Conservation (phyloP, 2,113 vertebrate genomes). For the Cephalopterus ornatus region DNA sequence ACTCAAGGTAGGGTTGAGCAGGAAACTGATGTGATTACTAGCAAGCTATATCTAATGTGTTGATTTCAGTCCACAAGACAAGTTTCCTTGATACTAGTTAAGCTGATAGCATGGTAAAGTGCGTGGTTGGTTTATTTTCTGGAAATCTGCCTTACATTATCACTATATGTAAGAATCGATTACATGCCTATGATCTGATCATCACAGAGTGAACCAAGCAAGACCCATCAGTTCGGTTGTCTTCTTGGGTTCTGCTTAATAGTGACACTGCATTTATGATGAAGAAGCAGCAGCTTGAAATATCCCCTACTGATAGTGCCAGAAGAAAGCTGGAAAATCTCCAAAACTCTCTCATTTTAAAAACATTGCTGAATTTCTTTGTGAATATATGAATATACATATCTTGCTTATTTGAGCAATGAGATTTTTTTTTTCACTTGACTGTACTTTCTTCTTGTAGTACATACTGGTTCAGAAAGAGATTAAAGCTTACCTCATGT, state of each 20-base stretch:
- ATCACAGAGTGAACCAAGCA: neutral
- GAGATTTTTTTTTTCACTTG: conserved; percentile 16
- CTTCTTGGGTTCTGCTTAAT: neutral
- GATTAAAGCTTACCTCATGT: neutral
- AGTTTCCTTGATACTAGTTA: neutral
- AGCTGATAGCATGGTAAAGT: neutral
- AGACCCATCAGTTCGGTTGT: neutral
- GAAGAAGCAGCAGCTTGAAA: conserved; percentile 18
- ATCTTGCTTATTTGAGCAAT: neutral
- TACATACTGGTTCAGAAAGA: neutral
- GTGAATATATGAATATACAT: conserved; percentile 30
- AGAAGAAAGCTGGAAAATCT: conserved; percentile 39
- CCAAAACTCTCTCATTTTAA: conserved; percentile 35
- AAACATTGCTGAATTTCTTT: conserved; percentile 36
- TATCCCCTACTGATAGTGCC: neutral
- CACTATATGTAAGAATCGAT: neutral
- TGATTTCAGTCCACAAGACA: neutral
- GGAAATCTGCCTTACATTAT: neutral
- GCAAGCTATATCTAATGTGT: neutral
- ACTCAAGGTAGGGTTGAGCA: neutral
- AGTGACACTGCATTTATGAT: conserved; percentile 17
- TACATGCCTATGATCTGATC: neutral
- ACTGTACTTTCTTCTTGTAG: conserved; percentile 18
- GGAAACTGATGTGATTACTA: neutral
- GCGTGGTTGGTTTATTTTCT: neutral